A percentile compares a stretch with the other conserved stretches of the same genome.
Evolutionary conservation across 2,888 invertebrate species (phyloP).

Genomic region (Elmis aenea): DNA sequence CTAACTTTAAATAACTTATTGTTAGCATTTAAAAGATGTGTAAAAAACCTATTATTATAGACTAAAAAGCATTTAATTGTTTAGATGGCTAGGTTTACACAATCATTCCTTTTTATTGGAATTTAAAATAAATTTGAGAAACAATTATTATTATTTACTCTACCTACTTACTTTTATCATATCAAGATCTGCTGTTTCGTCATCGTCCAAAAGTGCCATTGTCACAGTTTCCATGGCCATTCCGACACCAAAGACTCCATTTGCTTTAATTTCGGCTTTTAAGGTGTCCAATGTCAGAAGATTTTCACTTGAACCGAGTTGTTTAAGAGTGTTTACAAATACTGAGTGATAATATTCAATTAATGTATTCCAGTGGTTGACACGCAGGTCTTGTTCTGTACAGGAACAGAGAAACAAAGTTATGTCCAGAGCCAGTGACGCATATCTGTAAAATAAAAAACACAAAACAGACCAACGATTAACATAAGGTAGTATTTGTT

Average conservation of each 20-base stretch:
- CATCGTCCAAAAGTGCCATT: conserved; percentile 53
- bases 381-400: conserved; percentile 54
- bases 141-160: too few species aligned
- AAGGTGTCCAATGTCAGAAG: conserved; percentile 52
- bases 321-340: conserved; percentile 51
- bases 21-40: too few species aligned
- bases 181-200: conserved; percentile 56
- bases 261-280: conserved; percentile 52
- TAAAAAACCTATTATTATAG: too few species aligned
- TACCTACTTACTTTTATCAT: conserved; percentile 48
- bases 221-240: conserved; percentile 59
- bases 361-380: conserved; percentile 55
- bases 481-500: too few species aligned
- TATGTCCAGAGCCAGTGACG: conserved; percentile 12
- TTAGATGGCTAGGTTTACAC: too few species aligned
- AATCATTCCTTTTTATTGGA: too few species aligned
- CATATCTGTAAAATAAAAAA: conserved; percentile 15
- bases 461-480: too few species aligned
- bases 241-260: conserved; percentile 54
- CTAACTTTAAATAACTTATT: too few species aligned
- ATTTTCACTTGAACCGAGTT: conserved; percentile 57
- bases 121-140: too few species aligned
- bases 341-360: conserved; percentile 57
- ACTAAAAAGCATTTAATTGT: too few species aligned
- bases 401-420: conserved; percentile 56